A percentile compares a stretch with the other conserved stretches of the same genome.
phyloP scores from a whole-genome alignment of 2,888 invertebrate genomes.

The Hetaerina titia region DNA sequence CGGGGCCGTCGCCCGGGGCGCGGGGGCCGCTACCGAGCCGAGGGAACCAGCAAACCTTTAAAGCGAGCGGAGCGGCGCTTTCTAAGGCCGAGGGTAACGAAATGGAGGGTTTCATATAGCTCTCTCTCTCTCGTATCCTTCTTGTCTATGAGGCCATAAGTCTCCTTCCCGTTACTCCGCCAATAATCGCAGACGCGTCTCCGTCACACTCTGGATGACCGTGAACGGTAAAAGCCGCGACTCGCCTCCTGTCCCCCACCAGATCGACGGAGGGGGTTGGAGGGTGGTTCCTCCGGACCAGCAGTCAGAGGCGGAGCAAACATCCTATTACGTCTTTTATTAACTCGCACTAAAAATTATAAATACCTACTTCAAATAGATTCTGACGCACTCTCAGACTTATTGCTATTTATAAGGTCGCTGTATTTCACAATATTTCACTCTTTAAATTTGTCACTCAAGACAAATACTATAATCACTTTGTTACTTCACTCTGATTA shows the following conservation, averaged over 20 bases:
- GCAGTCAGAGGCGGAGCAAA: no score
- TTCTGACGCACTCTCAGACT: no score
- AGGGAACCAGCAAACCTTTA: not conserved
- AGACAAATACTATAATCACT: no score
- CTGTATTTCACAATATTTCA: no score
- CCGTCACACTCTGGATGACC: not conserved
- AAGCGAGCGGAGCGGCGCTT: not conserved
- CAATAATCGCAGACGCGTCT: not conserved
- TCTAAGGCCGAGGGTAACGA: not conserved
- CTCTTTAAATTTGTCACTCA: no score
- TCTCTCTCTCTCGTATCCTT: not conserved
- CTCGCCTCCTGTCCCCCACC: not conserved
- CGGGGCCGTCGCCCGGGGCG: constrained; percentile 1
- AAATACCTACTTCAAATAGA: no score
- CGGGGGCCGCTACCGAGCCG: not conserved
- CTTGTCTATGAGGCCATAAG: constrained; percentile 7
- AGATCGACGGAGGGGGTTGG: no score
- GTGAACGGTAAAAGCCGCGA: not conserved
- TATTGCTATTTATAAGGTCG: no score
- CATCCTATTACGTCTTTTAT: no score
- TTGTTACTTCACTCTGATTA: no score
- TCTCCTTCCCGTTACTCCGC: not conserved
- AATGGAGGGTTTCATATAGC: not conserved
- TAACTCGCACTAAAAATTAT: no score
- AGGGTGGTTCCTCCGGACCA: no score